Evolutionary conservation across 2,113 vertebrate genomes (phyloP).

Genomic region (Catagonus wagneri): DNA sequence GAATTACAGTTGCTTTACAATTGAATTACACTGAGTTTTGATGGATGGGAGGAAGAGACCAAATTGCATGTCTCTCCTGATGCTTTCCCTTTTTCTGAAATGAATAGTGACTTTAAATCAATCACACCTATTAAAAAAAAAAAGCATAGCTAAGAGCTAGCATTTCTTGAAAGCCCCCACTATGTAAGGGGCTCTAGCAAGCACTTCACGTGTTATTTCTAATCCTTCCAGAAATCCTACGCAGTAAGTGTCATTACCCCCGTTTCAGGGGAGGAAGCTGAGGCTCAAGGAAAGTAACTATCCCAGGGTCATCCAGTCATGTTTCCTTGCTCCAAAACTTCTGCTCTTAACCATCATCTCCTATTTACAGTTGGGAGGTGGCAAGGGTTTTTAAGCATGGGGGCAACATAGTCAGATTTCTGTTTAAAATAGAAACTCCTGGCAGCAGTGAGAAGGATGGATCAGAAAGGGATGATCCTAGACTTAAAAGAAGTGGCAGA

Average conservation of each 20-base stretch:
- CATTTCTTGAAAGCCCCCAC: slow-evolving; percentile 28
- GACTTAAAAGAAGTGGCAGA: neutral
- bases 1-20: slow-evolving; percentile 57
- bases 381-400: neutral
- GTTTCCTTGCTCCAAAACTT: neutral
- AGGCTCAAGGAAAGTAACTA: neutral
- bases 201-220: neutral
- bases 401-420: neutral
- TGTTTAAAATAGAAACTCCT: slow-evolving; percentile 3
- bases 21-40: slow-evolving; percentile 54
- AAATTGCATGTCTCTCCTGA: slow-evolving; percentile 67
- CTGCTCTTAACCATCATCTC: neutral
- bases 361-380: neutral
- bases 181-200: neutral
- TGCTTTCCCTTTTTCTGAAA: slow-evolving; percentile 62
- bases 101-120: slow-evolving; percentile 66
- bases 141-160: slow-evolving; percentile 34
- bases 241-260: neutral
- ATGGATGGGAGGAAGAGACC: slow-evolving; percentile 47
- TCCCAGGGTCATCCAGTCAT: neutral
- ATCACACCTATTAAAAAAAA: neutral
- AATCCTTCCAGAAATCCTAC: neutral
- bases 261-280: neutral
- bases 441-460: neutral
- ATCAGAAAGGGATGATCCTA: neutral